Percentiles rank a stretch among this genome's conserved stretches.
Conservation (phyloP, 1,140 invertebrate species). For the Subanguina moxae region DNA sequence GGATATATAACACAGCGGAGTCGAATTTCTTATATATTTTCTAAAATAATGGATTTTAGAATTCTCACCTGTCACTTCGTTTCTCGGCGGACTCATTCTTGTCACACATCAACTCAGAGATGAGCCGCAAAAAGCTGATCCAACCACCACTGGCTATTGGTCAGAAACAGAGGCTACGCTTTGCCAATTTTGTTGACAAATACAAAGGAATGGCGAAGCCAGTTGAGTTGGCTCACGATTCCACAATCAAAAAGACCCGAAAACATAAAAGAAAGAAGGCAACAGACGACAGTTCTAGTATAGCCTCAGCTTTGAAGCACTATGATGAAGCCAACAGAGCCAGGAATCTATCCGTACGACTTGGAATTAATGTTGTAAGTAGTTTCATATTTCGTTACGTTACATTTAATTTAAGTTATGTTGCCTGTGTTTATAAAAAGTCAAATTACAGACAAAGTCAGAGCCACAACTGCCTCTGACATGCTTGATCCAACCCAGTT, state of each 20-base stretch:
- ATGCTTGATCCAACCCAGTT: no score
- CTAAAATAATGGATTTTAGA: background rate
- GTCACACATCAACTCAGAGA: slow-evolving; percentile 6
- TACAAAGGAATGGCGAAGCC: background rate
- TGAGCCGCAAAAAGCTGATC: slow-evolving; percentile 6
- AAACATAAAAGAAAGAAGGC: background rate
- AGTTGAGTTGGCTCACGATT: background rate
- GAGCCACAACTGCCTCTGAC: no score
- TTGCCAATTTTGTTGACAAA: slow-evolving; percentile 1
- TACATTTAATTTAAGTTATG: no score
- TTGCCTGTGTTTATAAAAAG: no score
- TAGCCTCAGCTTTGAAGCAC: background rate
- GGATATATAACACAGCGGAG: background rate
- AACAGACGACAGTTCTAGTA: background rate
- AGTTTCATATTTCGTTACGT: background rate
- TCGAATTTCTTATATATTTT: slow-evolving; percentile 2
- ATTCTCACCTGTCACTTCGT: background rate
- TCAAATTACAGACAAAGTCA: no score
- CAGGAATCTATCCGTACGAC: background rate
- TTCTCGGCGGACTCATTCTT: background rate
- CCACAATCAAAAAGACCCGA: background rate
- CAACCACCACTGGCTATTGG: background rate
- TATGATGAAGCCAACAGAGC: background rate
- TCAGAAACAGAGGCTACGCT: slow-evolving; percentile 5
- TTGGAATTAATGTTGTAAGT: background rate